Evolutionary conservation across 2,888 invertebrate species (phyloP).

Genomic region (Eupsilia transversa): DNA sequence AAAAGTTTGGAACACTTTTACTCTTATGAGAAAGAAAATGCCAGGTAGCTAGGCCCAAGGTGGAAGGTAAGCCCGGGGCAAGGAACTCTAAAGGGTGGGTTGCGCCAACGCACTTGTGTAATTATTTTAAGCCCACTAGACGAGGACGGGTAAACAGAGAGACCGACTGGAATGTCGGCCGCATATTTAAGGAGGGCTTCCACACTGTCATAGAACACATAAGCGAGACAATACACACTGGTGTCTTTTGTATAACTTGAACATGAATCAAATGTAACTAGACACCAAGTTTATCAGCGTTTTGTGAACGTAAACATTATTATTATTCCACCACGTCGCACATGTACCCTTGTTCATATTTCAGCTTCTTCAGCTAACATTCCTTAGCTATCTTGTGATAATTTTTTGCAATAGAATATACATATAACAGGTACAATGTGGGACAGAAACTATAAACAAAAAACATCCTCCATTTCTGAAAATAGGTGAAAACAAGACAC

Average conservation of each 20-base stretch:
- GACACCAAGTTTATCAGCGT: constrained; percentile 45
- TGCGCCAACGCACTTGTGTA: constrained; percentile 85
- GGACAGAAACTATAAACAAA: background rate
- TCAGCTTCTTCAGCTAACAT: constrained; percentile 36
- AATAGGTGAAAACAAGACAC: background rate
- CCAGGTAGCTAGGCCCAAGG: constrained; percentile 70
- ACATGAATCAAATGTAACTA: constrained; percentile 57
- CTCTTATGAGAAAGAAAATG: constrained; percentile 70
- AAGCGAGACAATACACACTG: constrained; percentile 41
- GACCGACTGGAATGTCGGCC: constrained; percentile 82
- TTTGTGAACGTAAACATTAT: constrained; percentile 35
- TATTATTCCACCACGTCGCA: constrained; percentile 13
- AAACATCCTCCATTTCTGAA: background rate
- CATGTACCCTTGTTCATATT: constrained; percentile 36
- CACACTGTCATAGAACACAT: constrained; percentile 51
- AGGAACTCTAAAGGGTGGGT: constrained; percentile 81
- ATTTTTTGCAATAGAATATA: constrained; percentile 2
- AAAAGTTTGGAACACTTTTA: constrained; percentile 76
- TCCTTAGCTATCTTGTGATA: constrained; percentile 30
- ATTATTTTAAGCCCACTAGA: constrained; percentile 88
- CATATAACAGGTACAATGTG: background rate
- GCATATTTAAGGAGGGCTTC: constrained; percentile 73
- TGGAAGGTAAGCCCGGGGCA: constrained; percentile 71
- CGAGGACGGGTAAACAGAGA: constrained; percentile 82
- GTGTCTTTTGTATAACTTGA: constrained; percentile 29